Evolutionary conservation across 2,888 invertebrate species (phyloP).

Genomic region (Cerceris rybyensis): DNA sequence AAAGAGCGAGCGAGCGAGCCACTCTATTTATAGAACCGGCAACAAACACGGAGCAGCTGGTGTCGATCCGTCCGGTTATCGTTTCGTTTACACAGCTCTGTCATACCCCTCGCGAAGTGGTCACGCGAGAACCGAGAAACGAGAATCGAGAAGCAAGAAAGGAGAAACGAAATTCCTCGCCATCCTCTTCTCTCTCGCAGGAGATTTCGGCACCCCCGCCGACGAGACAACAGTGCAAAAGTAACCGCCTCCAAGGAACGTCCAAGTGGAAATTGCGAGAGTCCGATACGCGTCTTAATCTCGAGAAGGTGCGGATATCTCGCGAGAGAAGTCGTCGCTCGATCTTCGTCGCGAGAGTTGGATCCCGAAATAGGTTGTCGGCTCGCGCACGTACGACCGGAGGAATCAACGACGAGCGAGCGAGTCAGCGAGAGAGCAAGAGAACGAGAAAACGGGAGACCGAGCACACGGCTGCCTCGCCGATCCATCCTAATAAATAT

Average conservation of each 20-base stretch:
- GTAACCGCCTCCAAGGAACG: slow-evolving; percentile 30
- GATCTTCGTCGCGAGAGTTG: slow-evolving; percentile 37
- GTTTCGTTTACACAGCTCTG: slow-evolving; percentile 67
- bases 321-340: slow-evolving; percentile 49
- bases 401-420: slow-evolving; percentile 25
- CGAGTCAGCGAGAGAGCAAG: slow-evolving; percentile 26
- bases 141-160: no score
- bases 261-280: slow-evolving; percentile 52
- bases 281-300: slow-evolving; percentile 64
- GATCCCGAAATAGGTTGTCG: slow-evolving; percentile 17
- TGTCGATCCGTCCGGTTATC: slow-evolving; percentile 79
- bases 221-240: background rate
- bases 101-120: slow-evolving; percentile 56
- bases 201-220: background rate
- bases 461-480: slow-evolving; percentile 73
- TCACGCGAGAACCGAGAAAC: slow-evolving; percentile 34
- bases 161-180: no score
- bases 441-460: slow-evolving; percentile 70
- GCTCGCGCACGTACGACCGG: slow-evolving; percentile 8
- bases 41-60: slow-evolving; percentile 80
- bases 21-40: slow-evolving; percentile 77
- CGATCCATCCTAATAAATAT: slow-evolving; percentile 82
- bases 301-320: slow-evolving; percentile 53
- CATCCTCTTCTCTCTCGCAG: no score
- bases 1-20: slow-evolving; percentile 58